Base-by-base conservation (phyloP, 2,888 invertebrate species). In the Deilephila elpenor region DNA sequence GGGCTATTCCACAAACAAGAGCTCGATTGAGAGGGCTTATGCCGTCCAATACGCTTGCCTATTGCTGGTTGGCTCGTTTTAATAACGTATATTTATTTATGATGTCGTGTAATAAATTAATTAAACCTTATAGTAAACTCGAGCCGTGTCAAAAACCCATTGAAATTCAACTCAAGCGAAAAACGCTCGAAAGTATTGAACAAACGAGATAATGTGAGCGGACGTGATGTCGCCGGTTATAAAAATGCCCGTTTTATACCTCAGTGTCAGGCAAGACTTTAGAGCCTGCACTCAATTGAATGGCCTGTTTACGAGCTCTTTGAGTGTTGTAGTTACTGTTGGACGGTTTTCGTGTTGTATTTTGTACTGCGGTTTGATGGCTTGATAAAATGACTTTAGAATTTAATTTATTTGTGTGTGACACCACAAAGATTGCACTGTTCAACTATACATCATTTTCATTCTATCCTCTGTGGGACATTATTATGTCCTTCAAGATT, bases 271-370 rank as follows among this genome's bases (percentile, higher is more conserved):
- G 37, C 37, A 64, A 14, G 64, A 67, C 17, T 67, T 67, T 67
- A 67, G 44, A 67, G 67, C 51, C 67, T 51, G 67, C 67, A 67
- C 44, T 67, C 67, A 67, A 51, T 51, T 51, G 62, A 62, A 62
- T 62, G 44, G 67, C 44, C 60, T 29, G 25, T 67, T 67, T 67
- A 67, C 67, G 67, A 67, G 44, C 44, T n/a, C 44, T 51, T 51
- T 67, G 25, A 44, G 25, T 25, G 17, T n/a, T 67, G 64, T 64
- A 64, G 67, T 67, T 67, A 56, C 56, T 25, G 25, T 8, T n/a
- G 34, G 37, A n/a, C 2, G n/a, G n/a, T 44, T 44, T 62, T 64
- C 20, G 37, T 44, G 64, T 64, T 14, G n/a, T 37, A 20, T 44
- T 61, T 61, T 17, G 14, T 19, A 32, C 29, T 61, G 29, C 3